A percentile compares a stretch with the other conserved stretches of the same genome.
Conservation (phyloP, 2,888 invertebrate genomes). For the Gryllus longicercus region DNA sequence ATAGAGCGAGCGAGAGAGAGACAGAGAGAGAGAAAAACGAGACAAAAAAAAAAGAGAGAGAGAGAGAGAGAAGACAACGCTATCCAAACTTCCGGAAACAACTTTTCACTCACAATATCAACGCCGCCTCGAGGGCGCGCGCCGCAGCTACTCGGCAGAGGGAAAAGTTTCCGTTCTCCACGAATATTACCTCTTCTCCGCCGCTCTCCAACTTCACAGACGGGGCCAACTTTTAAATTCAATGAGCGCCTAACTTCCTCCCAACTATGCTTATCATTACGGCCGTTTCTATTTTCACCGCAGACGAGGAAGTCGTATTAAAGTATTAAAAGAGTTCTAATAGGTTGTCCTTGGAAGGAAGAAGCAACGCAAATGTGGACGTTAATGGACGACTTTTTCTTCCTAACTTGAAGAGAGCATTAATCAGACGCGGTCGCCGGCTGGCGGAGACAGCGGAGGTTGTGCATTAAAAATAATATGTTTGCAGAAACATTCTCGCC, state of each 20-base stretch:
- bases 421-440: neutral
- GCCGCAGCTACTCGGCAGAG: neutral
- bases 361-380: neutral
- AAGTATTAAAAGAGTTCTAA: conserved; percentile 17
- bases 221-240: neutral
- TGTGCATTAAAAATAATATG: too few species aligned
- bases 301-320: conserved; percentile 10
- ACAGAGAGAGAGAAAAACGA: neutral
- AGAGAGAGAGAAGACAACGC: neutral
- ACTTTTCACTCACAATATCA: conserved; percentile 17
- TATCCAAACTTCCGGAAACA: neutral
- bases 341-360: conserved; percentile 6
- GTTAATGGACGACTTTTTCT: conserved; percentile 7
- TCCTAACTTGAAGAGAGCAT: neutral
- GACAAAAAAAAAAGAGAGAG: neutral
- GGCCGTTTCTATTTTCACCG: conserved; percentile 3
- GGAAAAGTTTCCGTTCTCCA: conserved; percentile 2
- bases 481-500: too few species aligned
- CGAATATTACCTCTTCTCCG: conserved; percentile 1
- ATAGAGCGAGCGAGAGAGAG: too few species aligned
- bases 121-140: neutral
- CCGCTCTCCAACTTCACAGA: neutral
- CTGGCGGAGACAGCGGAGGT: too few species aligned
- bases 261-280: conserved; percentile 9
- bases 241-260: neutral